Evolutionary conservation across 2,113 vertebrate species (phyloP), one percentile per base, ranked within the genome.

Genomic region (Brachypteracias leptosomus): DNA sequence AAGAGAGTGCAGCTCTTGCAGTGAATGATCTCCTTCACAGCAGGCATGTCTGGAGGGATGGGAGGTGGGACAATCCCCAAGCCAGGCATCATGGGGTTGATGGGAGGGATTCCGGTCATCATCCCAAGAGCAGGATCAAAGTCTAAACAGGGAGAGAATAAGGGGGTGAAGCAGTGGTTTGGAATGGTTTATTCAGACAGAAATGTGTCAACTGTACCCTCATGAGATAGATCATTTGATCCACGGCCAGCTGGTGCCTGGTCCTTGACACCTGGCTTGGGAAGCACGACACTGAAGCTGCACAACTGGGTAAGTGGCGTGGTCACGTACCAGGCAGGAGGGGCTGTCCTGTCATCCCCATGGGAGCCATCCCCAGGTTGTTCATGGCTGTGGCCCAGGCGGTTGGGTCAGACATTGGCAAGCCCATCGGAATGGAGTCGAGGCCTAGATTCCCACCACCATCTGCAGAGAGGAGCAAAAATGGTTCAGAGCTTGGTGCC

Each of bases 351-450:
- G 98, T 98, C 90, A 99, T 98, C 83, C 98, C 98, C 88, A 99
- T 98, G 10, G 99, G 98, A 95, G 99, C 98, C 99, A 99, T 99
- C 68, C 99, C 99, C 66, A 99, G 98, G 95, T 99, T 99, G 98
- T 99, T 99, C 99, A 99, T 99, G n/a, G 99, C 99, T 12, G 99
- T 99, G 46, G 99, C 98, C 99, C 99, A 99, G 84, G 99, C 98
- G 26, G 97, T 98, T 18, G 99, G 99, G 96, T 99, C 99, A 2
- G 99, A 99, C 98, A 99, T 98, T 81, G 99, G 98, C 97, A 99
- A 98, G 19, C 98, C 97, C 98, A 99, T 98, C 10, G 97, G 98
- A 97, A 98, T 98, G 63, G 99, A 98, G 80, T 99, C 99, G 81
- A 99, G 98, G 84, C 97, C 98, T 96, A 99, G 98, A 98, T 97